These are phyloP conservation scores for Lasioglossum pauxillum DNA, from an alignment of 2,888 invertebrate genomes.

Conservation along the genomic window DNA sequence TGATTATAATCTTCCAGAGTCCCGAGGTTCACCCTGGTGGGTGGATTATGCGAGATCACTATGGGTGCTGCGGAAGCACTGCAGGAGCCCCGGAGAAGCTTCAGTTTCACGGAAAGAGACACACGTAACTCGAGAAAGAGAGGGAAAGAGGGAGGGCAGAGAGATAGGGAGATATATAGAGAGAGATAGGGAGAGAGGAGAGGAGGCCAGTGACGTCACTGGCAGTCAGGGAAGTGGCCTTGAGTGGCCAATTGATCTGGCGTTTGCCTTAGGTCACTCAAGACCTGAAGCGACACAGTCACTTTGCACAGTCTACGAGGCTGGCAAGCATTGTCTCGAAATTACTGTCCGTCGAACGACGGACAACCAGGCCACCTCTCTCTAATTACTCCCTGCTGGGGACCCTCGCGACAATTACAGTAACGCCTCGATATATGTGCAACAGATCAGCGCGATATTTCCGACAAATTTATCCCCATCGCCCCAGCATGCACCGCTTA, in stretches of 20 bases:
- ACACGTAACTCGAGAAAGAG: not conserved
- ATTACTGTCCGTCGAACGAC: not conserved
- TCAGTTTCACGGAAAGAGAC: not conserved
- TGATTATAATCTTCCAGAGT: not conserved
- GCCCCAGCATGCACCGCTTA: not conserved
- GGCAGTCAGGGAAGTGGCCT: slow-evolving; percentile 17
- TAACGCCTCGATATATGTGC: not conserved
- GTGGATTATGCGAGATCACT: not conserved
- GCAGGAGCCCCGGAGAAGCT: not conserved
- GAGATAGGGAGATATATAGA: not conserved
- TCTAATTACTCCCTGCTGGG: not conserved
- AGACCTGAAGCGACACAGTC: slow-evolving; percentile 6
- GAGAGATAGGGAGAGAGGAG: not conserved
- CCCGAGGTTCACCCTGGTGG: not conserved
- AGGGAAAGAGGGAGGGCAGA: not conserved
- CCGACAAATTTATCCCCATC: not conserved
- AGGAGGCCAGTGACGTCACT: slow-evolving; percentile 1
- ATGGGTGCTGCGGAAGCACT: not conserved
- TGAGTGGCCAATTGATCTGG: slow-evolving; percentile 17
- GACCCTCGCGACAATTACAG: not conserved
- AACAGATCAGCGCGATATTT: not conserved
- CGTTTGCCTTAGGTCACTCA: slow-evolving; percentile 5
- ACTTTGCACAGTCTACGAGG: slow-evolving; percentile 2
- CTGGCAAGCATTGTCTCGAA: slow-evolving; percentile 1
- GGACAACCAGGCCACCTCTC: not conserved